These are phyloP conservation scores for Nematolebias whitei DNA, from an alignment of 2,113 vertebrate species.

Conservation along the genomic window DNA sequence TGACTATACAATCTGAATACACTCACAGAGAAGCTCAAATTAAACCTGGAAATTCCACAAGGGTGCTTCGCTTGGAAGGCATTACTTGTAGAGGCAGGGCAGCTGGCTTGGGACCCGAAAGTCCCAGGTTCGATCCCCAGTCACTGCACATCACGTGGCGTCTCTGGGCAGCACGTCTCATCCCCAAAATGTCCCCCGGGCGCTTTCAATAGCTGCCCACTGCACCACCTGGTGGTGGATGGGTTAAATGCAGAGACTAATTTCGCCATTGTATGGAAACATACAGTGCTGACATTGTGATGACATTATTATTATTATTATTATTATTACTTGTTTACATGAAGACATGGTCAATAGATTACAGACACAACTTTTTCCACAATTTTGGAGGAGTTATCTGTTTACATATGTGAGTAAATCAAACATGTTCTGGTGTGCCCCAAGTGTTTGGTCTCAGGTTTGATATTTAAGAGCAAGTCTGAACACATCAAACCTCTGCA, in stretches of 20 bases:
- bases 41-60: constrained; percentile 32
- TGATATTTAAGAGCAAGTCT: constrained; percentile 53
- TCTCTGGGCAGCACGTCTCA: no score
- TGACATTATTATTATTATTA: no score
- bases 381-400: not conserved
- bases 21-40: constrained; percentile 34
- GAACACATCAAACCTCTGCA: constrained; percentile 36
- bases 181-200: no score
- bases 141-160: no score
- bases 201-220: no score
- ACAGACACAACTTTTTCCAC: constrained; percentile 5
- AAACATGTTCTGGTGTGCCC: constrained; percentile 6
- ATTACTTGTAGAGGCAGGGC: no score
- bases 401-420: constrained; percentile 7
- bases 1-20: constrained; percentile 23
- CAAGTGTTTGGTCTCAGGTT: constrained; percentile 21
- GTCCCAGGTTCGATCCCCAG: no score
- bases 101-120: no score
- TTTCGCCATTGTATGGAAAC: no score
- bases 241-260: no score
- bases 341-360: constrained; percentile 27
- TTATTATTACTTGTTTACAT: constrained; percentile 31
- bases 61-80: constrained; percentile 23
- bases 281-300: no score
- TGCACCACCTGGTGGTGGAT: no score